Evolutionary conservation across 2,113 vertebrate species (phyloP).

Genomic region (Cavia porcellus): DNA sequence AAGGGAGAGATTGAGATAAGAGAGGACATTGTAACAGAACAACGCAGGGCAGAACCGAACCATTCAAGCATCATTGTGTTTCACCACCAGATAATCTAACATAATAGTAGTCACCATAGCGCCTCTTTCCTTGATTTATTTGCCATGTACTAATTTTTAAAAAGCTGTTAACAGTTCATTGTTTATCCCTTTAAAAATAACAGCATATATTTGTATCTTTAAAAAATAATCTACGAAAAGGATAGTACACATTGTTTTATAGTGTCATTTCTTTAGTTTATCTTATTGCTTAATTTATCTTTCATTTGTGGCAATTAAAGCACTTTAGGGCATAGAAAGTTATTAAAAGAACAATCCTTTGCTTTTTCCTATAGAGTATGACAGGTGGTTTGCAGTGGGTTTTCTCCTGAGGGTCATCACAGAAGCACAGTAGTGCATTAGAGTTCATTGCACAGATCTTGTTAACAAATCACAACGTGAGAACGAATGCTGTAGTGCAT

Average conservation of each 20-base stretch:
- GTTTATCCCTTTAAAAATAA: slow-evolving; percentile 14
- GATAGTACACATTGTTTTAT: background rate
- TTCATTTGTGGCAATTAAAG: slow-evolving; percentile 24
- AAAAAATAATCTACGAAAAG: background rate
- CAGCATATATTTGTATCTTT: background rate
- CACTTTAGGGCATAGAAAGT: background rate
- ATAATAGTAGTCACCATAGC: too few relatives aligned
- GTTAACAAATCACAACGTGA: slow-evolving; percentile 66
- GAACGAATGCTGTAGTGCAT: slow-evolving; percentile 34
- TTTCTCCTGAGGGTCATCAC: slow-evolving; percentile 25
- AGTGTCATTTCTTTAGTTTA: background rate
- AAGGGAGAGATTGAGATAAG: too few relatives aligned
- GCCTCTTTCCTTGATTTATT: too few relatives aligned
- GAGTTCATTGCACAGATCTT: slow-evolving; percentile 66
- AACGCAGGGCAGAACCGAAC: too few relatives aligned
- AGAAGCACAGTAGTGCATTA: background rate
- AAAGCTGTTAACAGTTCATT: background rate
- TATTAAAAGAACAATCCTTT: slow-evolving; percentile 21
- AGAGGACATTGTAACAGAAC: too few relatives aligned
- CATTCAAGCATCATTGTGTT: too few relatives aligned
- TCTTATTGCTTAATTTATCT: slow-evolving; percentile 34
- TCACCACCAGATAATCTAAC: too few relatives aligned
- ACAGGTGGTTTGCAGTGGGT: slow-evolving; percentile 48
- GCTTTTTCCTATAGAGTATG: background rate
- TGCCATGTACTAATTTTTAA: background rate